Base-by-base conservation (phyloP, 2,888 invertebrate genomes). In the Dastarcus helophoroides region DNA sequence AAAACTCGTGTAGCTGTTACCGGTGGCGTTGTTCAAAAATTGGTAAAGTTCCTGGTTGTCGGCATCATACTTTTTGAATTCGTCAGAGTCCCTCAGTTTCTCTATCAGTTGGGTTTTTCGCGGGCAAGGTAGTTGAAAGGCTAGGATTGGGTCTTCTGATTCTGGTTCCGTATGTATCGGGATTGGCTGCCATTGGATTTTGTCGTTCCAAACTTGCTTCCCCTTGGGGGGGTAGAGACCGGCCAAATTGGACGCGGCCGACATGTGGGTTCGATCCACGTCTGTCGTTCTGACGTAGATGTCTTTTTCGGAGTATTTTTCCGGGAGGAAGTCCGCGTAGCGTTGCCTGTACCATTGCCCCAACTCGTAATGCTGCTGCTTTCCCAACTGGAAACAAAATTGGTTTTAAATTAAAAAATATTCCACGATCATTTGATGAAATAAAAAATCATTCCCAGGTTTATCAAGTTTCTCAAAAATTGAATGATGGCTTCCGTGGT, bases 201-300 rank as follows among this genome's bases (percentile, higher is more conserved):
- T 47, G 0, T 52, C 16, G 44, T 78, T 66, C 82, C 83, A 84
- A 1, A 67, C 38, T 44, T 76, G 67, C 2, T 61, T 57, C 0
- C 59, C 65, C 2, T 46, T 44, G 0, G 82, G 81, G 3, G 80
- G 77, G 53, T 73, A 84, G 29, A 85, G 52, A 0, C 84, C 84
- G 30, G 88, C 86, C 38, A 90, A 64, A 55, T 85, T 79, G 2
- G 78, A 68, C 51, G 79, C 71, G 0, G 86, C 91, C 32, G 88
- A 89, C 83, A 88, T 88, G 5, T 93, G 61, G 0, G 93, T 88
- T 15, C 93, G 73, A 60, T 93, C 90, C n/a, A 81, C 77, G 61
- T 91, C 85, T 1, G 91, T 89, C 24, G 88, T 82, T 31, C 68
- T 64, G 2, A 80, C 60, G 47, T 64, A 65, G 19, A 81, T 65